Percentiles rank a stretch among this genome's conserved stretches.
phyloP scores from a whole-genome alignment of 35 echinoderm and acorn worm genomes.

The Lytechinus variegatus region DNA sequence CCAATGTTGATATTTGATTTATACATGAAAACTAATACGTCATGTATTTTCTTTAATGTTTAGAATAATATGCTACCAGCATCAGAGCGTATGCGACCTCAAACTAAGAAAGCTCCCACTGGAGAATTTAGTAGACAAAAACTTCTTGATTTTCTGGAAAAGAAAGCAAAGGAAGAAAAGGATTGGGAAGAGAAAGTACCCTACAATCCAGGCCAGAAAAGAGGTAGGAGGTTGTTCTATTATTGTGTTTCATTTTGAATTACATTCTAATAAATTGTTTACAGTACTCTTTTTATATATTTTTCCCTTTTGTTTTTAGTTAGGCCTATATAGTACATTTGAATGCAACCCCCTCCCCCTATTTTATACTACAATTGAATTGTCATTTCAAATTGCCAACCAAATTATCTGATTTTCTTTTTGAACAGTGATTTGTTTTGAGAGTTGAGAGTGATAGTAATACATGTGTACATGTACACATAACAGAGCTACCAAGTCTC shows the following conservation, averaged over 20 bases:
- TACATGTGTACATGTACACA: too few species aligned
- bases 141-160: conserved; percentile 85
- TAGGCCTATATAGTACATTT: too few species aligned
- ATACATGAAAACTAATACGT: background rate
- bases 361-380: too few species aligned
- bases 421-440: too few species aligned
- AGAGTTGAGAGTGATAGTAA: too few species aligned
- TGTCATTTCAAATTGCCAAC: too few species aligned
- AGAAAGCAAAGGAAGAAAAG: conserved; percentile 86
- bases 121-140: conserved; percentile 78
- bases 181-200: conserved; percentile 90
- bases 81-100: conserved; percentile 69
- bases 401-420: too few species aligned
- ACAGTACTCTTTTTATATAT: too few species aligned
- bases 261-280: background rate
- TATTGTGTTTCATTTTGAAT: background rate
- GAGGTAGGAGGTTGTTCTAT: conserved; percentile 66
- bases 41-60: background rate
- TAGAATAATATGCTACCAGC: conserved; percentile 84
- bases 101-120: conserved; percentile 71
- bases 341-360: too few species aligned
- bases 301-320: too few species aligned
- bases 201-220: conserved; percentile 79
- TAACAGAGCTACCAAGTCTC: too few species aligned
- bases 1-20: too few species aligned